Percentiles rank a stretch among this genome's conserved stretches.
Conservation (phyloP, 2,888 invertebrate species). For the Meiosimyza platycephala region DNA sequence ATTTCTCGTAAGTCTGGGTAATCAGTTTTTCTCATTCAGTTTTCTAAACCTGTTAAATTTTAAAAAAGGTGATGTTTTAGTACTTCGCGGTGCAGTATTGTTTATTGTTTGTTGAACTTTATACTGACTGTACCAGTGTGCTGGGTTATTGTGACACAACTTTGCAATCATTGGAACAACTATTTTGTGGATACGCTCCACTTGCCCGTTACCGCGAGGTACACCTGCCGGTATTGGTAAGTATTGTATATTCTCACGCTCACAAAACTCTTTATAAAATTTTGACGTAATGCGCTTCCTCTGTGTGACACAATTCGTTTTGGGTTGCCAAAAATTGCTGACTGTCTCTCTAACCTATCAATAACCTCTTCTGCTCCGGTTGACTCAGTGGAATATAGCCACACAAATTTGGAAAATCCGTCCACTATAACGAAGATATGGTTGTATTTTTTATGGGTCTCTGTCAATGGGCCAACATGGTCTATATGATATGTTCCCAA, state of each 20-base stretch:
- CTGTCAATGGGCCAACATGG: conserved; percentile 56
- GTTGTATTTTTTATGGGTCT: conserved; percentile 54
- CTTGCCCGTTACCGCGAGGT: conserved; percentile 39
- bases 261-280: conserved; percentile 56
- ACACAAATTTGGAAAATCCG: conserved; percentile 42
- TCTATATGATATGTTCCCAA: conserved; percentile 56
- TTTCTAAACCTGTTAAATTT: conserved; percentile 39
- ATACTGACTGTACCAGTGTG: conserved; percentile 47
- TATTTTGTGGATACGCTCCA: conserved; percentile 54
- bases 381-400: conserved; percentile 56
- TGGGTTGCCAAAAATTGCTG: conserved; percentile 46
- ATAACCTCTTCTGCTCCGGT: conserved; percentile 53
- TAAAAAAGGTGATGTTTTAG: conserved; percentile 33
- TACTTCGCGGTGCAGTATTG: conserved; percentile 35
- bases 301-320: conserved; percentile 57
- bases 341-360: conserved; percentile 46
- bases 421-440: conserved; percentile 54
- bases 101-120: conserved; percentile 47
- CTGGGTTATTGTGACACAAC: conserved; percentile 53
- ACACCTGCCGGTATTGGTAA: conserved; percentile 43
- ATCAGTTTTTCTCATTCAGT: conserved; percentile 34
- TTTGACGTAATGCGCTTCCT: conserved; percentile 59
- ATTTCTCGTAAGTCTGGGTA: conserved; percentile 32
- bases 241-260: conserved; percentile 52
- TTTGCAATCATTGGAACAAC: conserved; percentile 58